phyloP scores from a whole-genome alignment of 2,113 vertebrate genomes.

The Neogale vison region DNA sequence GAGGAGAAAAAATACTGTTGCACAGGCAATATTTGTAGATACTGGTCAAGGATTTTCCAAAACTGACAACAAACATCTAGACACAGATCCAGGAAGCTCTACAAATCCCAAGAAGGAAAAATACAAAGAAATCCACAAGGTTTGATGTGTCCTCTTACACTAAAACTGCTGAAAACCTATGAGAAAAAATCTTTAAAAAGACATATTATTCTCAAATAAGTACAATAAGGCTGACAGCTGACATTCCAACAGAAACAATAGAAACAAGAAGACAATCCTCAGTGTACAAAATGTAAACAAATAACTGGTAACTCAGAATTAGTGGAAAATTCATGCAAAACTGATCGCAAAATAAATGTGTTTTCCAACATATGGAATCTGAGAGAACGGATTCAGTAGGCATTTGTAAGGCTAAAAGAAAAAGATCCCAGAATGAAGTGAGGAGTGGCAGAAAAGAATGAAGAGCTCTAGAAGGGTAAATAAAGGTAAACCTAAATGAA shows the following conservation, averaged over 20 bases:
- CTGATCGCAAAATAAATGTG: conserved; percentile 11
- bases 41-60: background rate
- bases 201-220: background rate
- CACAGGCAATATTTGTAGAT: background rate
- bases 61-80: background rate
- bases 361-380: background rate
- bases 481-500: background rate
- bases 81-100: background rate
- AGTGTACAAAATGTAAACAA: background rate
- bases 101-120: background rate
- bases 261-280: background rate
- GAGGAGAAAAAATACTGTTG: background rate
- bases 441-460: background rate
- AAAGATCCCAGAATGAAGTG: background rate
- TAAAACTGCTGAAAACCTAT: background rate
- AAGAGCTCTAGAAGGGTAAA: background rate
- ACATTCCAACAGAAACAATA: conserved; percentile 13
- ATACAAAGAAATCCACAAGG: background rate
- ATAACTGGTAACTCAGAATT: background rate
- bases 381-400: conserved; percentile 36
- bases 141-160: background rate
- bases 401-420: background rate
- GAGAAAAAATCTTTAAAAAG: background rate
- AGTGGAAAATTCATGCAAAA: background rate
- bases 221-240: background rate